Percentiles rank a stretch among this genome's conserved stretches.
phyloP scores from a whole-genome alignment of 2,797 vertebrate genomes.

The Neostethus bicornis region DNA sequence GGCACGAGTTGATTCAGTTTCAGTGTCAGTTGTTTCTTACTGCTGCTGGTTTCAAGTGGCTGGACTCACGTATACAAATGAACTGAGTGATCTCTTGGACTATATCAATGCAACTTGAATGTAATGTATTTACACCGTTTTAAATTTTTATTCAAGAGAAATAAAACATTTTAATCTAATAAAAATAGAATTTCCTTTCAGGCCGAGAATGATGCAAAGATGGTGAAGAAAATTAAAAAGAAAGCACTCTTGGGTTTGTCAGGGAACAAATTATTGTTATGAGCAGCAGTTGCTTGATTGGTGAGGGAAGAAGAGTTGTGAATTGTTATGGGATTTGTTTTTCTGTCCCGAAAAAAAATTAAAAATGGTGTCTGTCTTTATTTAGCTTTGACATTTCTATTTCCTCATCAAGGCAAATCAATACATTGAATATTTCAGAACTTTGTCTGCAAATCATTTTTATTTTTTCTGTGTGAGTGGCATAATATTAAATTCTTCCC shows the following conservation, averaged over 20 bases:
- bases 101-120: too few relatives aligned
- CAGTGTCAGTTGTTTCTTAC: slow-evolving; percentile 5
- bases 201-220: slow-evolving; percentile 10
- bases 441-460: too few relatives aligned
- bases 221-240: slow-evolving; percentile 16
- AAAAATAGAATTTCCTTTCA: background rate
- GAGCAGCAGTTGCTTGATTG: slow-evolving; percentile 17
- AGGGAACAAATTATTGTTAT: slow-evolving; percentile 13
- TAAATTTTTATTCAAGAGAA: background rate
- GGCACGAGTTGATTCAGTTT: slow-evolving; percentile 4
- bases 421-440: too few relatives aligned
- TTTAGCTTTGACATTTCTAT: too few relatives aligned
- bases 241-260: slow-evolving; percentile 6
- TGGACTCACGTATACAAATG: background rate
- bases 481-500: too few relatives aligned
- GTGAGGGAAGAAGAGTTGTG: slow-evolving; percentile 23
- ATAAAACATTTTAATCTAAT: background rate
- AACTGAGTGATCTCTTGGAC: slow-evolving; percentile 8
- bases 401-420: too few relatives aligned
- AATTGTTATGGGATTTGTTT: slow-evolving; percentile 32
- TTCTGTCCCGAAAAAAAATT: slow-evolving; percentile 18
- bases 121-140: slow-evolving; percentile 13
- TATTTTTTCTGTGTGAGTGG: too few relatives aligned
- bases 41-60: background rate
- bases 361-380: slow-evolving; percentile 13